These are phyloP conservation scores for Odocoileus hemionus DNA, from an alignment of 2,113 vertebrate species.

Conservation along the genomic window DNA sequence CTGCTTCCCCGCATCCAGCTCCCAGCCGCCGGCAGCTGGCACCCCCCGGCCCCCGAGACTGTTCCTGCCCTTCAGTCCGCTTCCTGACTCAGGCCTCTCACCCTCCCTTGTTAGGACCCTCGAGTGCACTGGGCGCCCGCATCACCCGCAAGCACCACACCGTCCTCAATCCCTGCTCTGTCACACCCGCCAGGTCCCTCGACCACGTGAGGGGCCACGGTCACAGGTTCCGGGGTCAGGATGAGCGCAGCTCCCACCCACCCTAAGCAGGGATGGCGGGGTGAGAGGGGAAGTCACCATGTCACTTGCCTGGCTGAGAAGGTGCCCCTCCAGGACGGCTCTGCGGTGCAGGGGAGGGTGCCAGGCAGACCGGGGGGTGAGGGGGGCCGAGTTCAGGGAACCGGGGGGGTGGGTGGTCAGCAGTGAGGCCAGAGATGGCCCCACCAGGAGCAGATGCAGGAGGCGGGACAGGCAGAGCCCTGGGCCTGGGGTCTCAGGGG, in stretches of 20 bases:
- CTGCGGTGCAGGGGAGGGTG: fast-evolving
- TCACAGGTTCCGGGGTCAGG: neutral
- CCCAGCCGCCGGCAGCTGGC: fast-evolving
- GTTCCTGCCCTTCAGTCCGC: neutral
- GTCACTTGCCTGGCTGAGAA: neutral
- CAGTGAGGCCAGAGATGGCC: fast-evolving
- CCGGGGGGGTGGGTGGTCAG: neutral
- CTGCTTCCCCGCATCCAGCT: fast-evolving
- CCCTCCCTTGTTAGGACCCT: no score
- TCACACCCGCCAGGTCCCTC: neutral
- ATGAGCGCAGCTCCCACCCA: neutral
- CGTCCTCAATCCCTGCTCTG: fast-evolving
- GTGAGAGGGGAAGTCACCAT: neutral
- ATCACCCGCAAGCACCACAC: fast-evolving
- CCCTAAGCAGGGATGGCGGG: fast-evolving
- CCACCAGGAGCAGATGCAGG: fast-evolving
- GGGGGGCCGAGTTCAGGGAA: neutral
- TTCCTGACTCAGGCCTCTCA: neutral
- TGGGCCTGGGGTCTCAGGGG: fast-evolving
- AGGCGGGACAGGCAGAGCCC: neutral
- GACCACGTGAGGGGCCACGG: fast-evolving
- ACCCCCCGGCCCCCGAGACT: fast-evolving
- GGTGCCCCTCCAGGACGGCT: fast-evolving
- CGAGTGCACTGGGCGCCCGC: fast-evolving
- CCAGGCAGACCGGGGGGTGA: neutral